A percentile compares a stretch with the other conserved stretches of the same genome.
Conservation (phyloP, 2,888 invertebrate species). For the Caenorhabditis sp. region DNA sequence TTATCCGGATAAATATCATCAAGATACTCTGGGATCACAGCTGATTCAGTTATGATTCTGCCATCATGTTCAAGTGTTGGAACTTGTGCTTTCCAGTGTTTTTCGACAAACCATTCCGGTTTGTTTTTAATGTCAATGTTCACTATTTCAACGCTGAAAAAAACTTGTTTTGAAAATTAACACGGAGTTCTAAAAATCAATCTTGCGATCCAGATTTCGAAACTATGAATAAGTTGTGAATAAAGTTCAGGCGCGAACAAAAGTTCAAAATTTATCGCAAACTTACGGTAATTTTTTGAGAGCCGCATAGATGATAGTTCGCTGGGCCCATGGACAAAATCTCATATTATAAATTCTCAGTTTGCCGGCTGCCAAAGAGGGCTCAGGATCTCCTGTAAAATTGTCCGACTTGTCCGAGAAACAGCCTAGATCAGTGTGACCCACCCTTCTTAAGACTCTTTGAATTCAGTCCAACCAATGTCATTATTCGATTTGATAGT, state of each 20-base stretch:
- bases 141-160: slow-evolving; percentile 40
- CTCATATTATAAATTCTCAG: slow-evolving; percentile 83
- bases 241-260: too few relatives aligned
- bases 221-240: too few relatives aligned
- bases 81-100: slow-evolving; percentile 76
- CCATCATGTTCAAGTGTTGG: slow-evolving; percentile 79
- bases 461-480: background rate
- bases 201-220: too few relatives aligned
- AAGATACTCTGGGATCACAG: slow-evolving; percentile 82
- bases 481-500: too few relatives aligned
- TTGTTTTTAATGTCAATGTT: slow-evolving; percentile 73
- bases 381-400: slow-evolving; percentile 27
- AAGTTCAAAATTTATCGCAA: too few relatives aligned
- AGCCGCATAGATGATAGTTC: slow-evolving; percentile 80
- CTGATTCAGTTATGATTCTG: slow-evolving; percentile 79
- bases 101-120: slow-evolving; percentile 82
- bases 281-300: slow-evolving; percentile 47
- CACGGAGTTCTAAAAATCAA: too few relatives aligned
- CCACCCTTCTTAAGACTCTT: background rate
- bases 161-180: too few relatives aligned
- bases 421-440: too few relatives aligned
- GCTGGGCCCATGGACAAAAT: slow-evolving; percentile 85
- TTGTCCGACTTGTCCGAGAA: too few relatives aligned
- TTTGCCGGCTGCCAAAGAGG: slow-evolving; percentile 74
- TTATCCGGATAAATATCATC: slow-evolving; percentile 80